Percentiles rank a stretch among this genome's conserved stretches.
These are phyloP conservation scores for Tholera decimalis DNA, from an alignment of 2,888 invertebrate species.

Conservation along the genomic window DNA sequence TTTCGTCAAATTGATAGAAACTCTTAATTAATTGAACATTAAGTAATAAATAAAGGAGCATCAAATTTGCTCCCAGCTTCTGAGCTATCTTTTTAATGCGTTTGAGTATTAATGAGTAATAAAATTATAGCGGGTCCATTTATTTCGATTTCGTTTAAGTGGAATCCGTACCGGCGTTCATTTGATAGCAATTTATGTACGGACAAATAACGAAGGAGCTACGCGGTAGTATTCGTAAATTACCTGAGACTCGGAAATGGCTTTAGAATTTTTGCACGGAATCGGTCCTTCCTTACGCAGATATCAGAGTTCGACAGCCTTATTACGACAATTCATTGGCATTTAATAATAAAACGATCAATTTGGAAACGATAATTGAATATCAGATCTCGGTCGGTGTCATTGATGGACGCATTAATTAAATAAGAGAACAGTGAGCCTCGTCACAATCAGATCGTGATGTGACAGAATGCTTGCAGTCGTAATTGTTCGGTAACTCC, in stretches of 20 bases:
- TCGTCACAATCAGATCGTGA: slow-evolving; percentile 43
- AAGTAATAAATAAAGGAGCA: slow-evolving; percentile 11
- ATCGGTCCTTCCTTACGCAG: slow-evolving; percentile 32
- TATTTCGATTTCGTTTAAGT: slow-evolving; percentile 64
- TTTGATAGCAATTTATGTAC: slow-evolving; percentile 70
- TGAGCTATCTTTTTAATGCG: slow-evolving; percentile 50
- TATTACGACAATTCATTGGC: slow-evolving; percentile 63
- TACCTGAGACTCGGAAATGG: slow-evolving; percentile 59
- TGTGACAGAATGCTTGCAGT: slow-evolving; percentile 39
- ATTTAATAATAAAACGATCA: slow-evolving; percentile 56
- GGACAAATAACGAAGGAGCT: slow-evolving; percentile 62
- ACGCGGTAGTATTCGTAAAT: slow-evolving; percentile 57
- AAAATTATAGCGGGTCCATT: slow-evolving; percentile 68
- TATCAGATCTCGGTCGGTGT: slow-evolving; percentile 32
- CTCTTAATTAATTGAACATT: slow-evolving; percentile 10
- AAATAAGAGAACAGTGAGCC: slow-evolving; percentile 39
- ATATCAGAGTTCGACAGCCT: slow-evolving; percentile 63
- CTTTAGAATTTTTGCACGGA: slow-evolving; percentile 49
- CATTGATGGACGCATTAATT: slow-evolving; percentile 49
- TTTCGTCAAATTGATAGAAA: background rate
- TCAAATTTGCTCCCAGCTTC: slow-evolving; percentile 14
- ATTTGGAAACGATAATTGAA: slow-evolving; percentile 41
- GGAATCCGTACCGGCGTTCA: slow-evolving; percentile 63
- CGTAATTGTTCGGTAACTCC: slow-evolving; percentile 53
- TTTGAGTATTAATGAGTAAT: slow-evolving; percentile 65